These are phyloP conservation scores for Hypocryptadius cinnamomeus DNA, from an alignment of 2,113 vertebrate species.

Conservation along the genomic window DNA sequence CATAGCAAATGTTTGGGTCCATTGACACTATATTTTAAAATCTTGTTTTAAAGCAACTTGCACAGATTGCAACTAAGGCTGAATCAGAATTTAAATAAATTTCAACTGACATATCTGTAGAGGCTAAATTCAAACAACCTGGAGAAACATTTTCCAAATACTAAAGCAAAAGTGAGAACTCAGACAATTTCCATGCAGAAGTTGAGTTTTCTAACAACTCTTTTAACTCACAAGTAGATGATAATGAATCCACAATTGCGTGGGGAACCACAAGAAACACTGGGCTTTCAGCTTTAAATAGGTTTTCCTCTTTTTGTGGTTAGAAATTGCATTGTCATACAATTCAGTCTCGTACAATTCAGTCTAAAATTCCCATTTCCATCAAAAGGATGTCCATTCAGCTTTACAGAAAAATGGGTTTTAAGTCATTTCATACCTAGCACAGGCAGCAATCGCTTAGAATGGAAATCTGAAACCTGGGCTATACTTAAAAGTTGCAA, in stretches of 20 bases:
- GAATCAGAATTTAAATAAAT: not conserved
- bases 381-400: not conserved
- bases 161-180: not conserved
- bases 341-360: not conserved
- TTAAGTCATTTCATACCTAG: not conserved
- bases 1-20: not conserved
- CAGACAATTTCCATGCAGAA: not conserved
- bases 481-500: not conserved
- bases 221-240: not conserved
- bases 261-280: not conserved
- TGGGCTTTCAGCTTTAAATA: not conserved
- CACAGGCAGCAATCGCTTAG: not conserved
- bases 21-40: not conserved
- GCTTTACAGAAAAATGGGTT: not conserved
- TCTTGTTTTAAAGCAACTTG: not conserved
- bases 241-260: not conserved
- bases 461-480: not conserved
- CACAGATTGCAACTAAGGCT: not conserved
- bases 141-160: not conserved
- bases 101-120: not conserved
- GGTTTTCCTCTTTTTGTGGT: rapidly evolving
- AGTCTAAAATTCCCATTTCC: not conserved
- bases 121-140: not conserved
- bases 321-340: not conserved
- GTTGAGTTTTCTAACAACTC: not conserved